A percentile compares a stretch with the other conserved stretches of the same genome.
Conservation (phyloP, 1,140 invertebrate genomes). For the Scaptodrosophila lebanonensis region DNA sequence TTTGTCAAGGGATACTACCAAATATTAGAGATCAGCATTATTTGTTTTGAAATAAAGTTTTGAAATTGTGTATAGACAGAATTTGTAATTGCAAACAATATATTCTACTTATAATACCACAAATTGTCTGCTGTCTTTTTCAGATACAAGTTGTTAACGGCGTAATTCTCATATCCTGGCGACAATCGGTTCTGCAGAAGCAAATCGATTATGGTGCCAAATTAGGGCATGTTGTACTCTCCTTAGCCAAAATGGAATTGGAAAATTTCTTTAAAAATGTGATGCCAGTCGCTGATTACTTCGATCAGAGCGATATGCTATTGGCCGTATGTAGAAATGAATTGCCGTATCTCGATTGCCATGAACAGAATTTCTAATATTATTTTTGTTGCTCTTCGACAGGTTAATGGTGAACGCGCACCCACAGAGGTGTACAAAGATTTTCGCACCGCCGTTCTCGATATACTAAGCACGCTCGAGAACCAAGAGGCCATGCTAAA, state of each 20-base stretch:
- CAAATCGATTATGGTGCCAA: conserved; percentile 94
- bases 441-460: conserved; percentile 85
- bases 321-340: conserved; percentile 83
- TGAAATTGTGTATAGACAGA: no score
- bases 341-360: neutral
- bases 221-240: conserved; percentile 90
- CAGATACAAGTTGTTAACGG: conserved; percentile 92
- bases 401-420: conserved; percentile 90
- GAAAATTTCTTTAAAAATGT: conserved; percentile 92
- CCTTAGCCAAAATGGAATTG: conserved; percentile 90
- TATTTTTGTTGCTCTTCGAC: neutral
- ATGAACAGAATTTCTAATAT: neutral
- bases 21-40: no score
- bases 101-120: neutral
- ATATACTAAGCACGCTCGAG: conserved; percentile 83
- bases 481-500: conserved; percentile 81
- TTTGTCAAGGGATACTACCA: no score
- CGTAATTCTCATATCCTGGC: conserved; percentile 90
- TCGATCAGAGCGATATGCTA: conserved; percentile 90
- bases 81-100: no score
- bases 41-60: no score
- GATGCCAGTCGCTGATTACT: conserved; percentile 92
- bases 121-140: neutral
- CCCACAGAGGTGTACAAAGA: conserved; percentile 89
- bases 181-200: conserved; percentile 88